Conservation (phyloP, 2,888 invertebrate species). For the Ornithoptera priamus region DNA sequence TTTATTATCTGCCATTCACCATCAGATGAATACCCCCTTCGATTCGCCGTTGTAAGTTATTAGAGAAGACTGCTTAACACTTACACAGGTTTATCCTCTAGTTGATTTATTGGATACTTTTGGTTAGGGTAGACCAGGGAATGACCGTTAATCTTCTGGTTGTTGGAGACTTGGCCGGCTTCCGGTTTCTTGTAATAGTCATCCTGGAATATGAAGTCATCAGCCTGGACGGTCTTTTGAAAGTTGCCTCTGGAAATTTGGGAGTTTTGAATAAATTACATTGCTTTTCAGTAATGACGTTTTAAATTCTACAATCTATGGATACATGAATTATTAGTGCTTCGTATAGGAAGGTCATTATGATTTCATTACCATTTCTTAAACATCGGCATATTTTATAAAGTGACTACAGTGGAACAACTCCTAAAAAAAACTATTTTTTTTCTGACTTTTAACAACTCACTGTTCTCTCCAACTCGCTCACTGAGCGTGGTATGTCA, state of each 20-base stretch:
- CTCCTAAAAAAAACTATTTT: too few species aligned
- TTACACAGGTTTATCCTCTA: slow-evolving; percentile 10
- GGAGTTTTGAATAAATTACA: background rate
- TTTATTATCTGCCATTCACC: too few species aligned
- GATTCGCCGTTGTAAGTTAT: background rate
- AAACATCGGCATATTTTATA: too few species aligned
- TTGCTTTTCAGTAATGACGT: background rate
- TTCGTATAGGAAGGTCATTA: too few species aligned
- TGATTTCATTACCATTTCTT: too few species aligned
- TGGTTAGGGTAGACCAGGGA: slow-evolving; percentile 38
- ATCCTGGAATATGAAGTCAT: slow-evolving; percentile 42
- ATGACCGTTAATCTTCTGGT: background rate
- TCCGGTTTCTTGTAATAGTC: background rate
- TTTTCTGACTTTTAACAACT: too few species aligned
- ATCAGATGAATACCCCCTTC: too few species aligned
- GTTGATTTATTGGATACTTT: slow-evolving; percentile 40
- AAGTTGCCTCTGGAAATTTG: slow-evolving; percentile 25
- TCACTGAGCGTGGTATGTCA: too few species aligned
- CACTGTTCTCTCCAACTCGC: too few species aligned
- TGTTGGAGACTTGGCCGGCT: background rate
- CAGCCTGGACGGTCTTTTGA: slow-evolving; percentile 40
- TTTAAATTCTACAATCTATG: too few species aligned
- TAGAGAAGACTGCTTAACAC: background rate
- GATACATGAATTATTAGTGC: too few species aligned
- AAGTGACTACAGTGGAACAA: too few species aligned